phyloP scores from a whole-genome alignment of 92 coral and sea anemone genomes.

The Epizoanthus fatuus region DNA sequence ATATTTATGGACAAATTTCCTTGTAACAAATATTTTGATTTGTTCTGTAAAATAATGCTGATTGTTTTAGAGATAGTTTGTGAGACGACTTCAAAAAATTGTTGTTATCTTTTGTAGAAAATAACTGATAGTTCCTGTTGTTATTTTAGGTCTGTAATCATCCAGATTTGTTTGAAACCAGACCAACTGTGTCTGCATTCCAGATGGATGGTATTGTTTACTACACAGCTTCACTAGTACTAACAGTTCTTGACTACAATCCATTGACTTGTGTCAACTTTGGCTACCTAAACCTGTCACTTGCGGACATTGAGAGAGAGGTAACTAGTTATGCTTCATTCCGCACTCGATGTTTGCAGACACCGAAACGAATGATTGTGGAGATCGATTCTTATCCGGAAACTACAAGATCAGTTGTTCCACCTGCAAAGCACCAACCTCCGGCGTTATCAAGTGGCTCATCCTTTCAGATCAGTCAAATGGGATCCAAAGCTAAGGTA shows the following conservation, averaged over 20 bases:
- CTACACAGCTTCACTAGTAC: constrained; percentile 87
- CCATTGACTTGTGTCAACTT: constrained; percentile 83
- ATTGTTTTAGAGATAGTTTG: too few species aligned
- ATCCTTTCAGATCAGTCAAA: constrained; percentile 33
- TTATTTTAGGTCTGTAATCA: constrained; percentile 95
- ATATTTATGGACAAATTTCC: too few species aligned
- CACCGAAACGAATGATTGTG: constrained; percentile 85
- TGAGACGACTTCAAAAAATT: neutral
- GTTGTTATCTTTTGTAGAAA: neutral
- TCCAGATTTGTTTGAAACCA: constrained; percentile 97
- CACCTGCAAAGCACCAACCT: constrained; percentile 73
- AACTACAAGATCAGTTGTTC: constrained; percentile 62
- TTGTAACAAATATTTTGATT: too few species aligned
- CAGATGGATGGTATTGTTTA: constrained; percentile 79
- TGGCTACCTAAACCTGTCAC: constrained; percentile 86
- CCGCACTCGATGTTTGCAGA: constrained; percentile 89
- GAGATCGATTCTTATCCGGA: constrained; percentile 87
- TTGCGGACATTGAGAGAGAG: constrained; percentile 92
- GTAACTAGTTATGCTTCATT: constrained; percentile 94
- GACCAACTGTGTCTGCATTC: constrained; percentile 92
- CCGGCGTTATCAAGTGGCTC: constrained; percentile 49
- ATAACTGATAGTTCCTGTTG: neutral
- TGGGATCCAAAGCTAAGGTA: constrained; percentile 9
- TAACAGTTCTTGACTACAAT: constrained; percentile 84
- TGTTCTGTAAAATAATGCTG: too few species aligned